Conservation (phyloP, 2,113 vertebrate species). For the Chauna torquata region DNA sequence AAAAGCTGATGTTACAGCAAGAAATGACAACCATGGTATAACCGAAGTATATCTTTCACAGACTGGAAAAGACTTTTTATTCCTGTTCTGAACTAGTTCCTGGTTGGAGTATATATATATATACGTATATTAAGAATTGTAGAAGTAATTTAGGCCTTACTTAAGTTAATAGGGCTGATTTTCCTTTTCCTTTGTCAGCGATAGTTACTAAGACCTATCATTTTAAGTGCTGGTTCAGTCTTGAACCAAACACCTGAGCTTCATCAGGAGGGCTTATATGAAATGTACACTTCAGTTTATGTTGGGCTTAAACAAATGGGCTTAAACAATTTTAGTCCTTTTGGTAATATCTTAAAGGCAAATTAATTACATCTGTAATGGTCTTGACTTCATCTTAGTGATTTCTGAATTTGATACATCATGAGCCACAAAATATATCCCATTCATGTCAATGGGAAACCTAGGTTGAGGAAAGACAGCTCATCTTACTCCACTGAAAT, state of each 20-base stretch:
- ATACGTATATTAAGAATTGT: not conserved
- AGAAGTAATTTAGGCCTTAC: not conserved
- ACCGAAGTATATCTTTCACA: not conserved
- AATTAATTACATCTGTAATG: not conserved
- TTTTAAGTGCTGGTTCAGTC: not conserved
- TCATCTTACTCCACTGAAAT: not conserved
- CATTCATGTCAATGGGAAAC: not conserved
- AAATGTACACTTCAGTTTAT: not conserved
- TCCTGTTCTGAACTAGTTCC: not conserved
- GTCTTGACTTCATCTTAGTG: not conserved
- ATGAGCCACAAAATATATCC: not conserved
- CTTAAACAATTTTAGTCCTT: not conserved
- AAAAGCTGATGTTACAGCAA: not conserved
- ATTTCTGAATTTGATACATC: not conserved
- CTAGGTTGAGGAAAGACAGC: not conserved
- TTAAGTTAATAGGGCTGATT: not conserved
- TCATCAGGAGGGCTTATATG: not conserved
- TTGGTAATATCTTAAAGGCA: not conserved
- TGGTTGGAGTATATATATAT: not conserved
- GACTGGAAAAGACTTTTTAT: not conserved
- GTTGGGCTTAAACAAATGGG: no score
- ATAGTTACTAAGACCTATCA: not conserved
- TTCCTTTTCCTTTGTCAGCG: not conserved
- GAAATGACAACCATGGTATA: not conserved
- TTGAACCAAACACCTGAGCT: not conserved